Evolutionary conservation across 2,888 invertebrate species (phyloP).

Genomic region (Leptodirus hochenwartii): DNA sequence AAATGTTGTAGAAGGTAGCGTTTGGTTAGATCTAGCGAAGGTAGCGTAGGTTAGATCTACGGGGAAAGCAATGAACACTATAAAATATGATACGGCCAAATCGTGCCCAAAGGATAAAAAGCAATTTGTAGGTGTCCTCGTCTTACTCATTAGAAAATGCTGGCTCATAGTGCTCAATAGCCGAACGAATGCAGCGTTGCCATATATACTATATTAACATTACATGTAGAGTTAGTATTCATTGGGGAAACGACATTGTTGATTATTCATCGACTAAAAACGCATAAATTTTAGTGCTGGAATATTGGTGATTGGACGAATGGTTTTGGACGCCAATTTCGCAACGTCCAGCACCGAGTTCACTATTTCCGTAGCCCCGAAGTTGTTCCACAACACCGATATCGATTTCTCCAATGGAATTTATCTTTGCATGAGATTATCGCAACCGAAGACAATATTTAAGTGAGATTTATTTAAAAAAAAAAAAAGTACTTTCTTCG

Average conservation of each 20-base stretch:
- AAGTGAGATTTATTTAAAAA: slow-evolving; percentile 30
- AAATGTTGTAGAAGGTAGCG: slow-evolving; percentile 1
- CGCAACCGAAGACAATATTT: slow-evolving; percentile 43
- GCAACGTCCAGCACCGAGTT: slow-evolving; percentile 48
- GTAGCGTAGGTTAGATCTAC: too few species aligned
- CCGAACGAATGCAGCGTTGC: not conserved
- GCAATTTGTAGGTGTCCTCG: not conserved
- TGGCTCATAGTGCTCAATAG: not conserved
- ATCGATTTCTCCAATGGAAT: slow-evolving; percentile 58
- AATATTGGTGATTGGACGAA: slow-evolving; percentile 40
- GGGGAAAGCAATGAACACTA: too few species aligned
- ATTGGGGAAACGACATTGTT: too few species aligned
- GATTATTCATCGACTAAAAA: too few species aligned
- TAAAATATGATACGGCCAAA: too few species aligned
- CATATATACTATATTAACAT: not conserved
- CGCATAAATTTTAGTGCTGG: slow-evolving; percentile 38
- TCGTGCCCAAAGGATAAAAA: not conserved
- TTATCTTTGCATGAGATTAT: slow-evolving; percentile 59
- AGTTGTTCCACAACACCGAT: slow-evolving; percentile 50
- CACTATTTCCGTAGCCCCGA: slow-evolving; percentile 43
- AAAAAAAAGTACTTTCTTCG: slow-evolving; percentile 2
- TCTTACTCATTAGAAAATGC: not conserved
- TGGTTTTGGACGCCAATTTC: slow-evolving; percentile 43
- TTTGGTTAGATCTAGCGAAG: too few species aligned
- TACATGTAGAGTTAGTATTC: not conserved